Percentiles rank a stretch among this genome's conserved stretches.
Conservation (phyloP, 2,888 invertebrate genomes). For the Drosophila paranaensis region DNA sequence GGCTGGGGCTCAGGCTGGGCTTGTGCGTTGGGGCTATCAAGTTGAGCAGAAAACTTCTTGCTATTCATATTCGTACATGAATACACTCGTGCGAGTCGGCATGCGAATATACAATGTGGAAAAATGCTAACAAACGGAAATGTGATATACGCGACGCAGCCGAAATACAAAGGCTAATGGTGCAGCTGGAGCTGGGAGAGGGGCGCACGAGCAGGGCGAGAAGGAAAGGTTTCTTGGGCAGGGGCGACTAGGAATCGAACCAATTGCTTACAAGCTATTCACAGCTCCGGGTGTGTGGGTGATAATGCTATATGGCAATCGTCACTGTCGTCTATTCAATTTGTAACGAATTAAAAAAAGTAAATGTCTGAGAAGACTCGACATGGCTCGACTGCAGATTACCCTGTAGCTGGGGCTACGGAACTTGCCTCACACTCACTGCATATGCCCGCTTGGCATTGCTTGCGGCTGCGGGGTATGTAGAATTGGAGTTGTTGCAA, state of each 20-base stretch:
- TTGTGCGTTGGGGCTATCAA: slow-evolving; percentile 61
- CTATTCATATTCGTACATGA: slow-evolving; percentile 58
- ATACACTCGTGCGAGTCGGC: slow-evolving; percentile 39
- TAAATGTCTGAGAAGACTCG: slow-evolving; percentile 8
- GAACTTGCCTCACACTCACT: not conserved
- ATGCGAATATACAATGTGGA: slow-evolving; percentile 63
- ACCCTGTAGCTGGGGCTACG: not conserved
- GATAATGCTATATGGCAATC: slow-evolving; percentile 69
- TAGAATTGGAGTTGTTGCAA: slow-evolving; percentile 39
- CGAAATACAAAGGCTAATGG: slow-evolving; percentile 70
- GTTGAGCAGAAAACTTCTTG: slow-evolving; percentile 78
- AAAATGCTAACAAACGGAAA: slow-evolving; percentile 78
- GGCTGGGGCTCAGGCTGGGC: slow-evolving; percentile 9
- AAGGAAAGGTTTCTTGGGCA: not conserved
- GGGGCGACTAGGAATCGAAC: slow-evolving; percentile 39
- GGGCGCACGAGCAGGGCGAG: not conserved
- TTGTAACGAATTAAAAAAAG: slow-evolving; percentile 69
- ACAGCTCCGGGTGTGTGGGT: slow-evolving; percentile 52
- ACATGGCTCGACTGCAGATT: not conserved
- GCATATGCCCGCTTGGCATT: not conserved
- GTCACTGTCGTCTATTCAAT: slow-evolving; percentile 70
- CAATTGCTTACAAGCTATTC: slow-evolving; percentile 67
- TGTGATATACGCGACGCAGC: slow-evolving; percentile 75
- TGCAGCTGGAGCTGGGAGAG: not conserved
- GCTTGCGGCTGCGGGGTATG: not conserved